Conservation (phyloP, 2,888 invertebrate species). For the Rugalucina vietnamica region DNA sequence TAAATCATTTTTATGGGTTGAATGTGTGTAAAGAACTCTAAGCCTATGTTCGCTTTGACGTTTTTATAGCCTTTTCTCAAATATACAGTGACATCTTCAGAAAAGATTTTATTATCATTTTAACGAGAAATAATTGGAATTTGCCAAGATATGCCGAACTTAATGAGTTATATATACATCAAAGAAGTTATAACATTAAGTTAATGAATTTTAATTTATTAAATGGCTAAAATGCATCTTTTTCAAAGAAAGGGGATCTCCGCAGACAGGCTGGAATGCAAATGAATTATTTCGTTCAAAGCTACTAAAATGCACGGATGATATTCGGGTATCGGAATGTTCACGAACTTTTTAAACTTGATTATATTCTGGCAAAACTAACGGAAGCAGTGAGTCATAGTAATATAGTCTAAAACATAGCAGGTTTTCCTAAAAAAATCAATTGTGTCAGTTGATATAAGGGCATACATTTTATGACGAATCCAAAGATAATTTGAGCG, state of each 20-base stretch:
- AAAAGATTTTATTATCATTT: conserved; percentile 14
- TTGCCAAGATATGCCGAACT: conserved; percentile 12
- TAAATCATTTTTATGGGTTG: conserved; percentile 66
- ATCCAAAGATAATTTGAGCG: no score
- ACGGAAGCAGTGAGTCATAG: no score
- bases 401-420: no score
- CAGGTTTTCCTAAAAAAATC: no score
- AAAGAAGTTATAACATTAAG: conserved; percentile 1
- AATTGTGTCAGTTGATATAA: no score
- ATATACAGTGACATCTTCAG: conserved; percentile 53
- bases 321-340: no score
- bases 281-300: background rate
- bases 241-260: background rate
- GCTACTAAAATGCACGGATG: background rate
- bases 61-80: conserved; percentile 57
- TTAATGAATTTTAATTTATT: conserved; percentile 5
- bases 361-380: no score
- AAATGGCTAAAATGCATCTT: background rate
- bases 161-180: background rate
- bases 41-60: conserved; percentile 60
- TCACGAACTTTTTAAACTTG: no score
- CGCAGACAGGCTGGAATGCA: background rate
- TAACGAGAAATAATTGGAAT: conserved; percentile 16
- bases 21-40: conserved; percentile 58
- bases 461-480: no score